Evolutionary conservation across 2,797 vertebrate genomes (phyloP).

Genomic region (Tolypeutes matacus): DNA sequence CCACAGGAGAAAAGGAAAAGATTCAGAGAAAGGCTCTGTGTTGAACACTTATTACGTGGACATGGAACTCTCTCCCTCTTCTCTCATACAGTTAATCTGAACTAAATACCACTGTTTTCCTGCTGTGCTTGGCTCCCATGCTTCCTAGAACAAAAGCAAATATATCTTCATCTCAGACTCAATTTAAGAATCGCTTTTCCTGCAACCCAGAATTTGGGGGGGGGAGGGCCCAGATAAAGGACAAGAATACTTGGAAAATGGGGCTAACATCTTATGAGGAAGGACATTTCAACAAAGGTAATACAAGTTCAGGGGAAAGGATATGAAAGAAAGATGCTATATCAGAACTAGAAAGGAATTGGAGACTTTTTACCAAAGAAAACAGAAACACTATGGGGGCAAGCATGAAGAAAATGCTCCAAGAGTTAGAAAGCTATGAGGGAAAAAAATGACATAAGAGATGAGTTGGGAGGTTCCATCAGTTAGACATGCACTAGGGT

Average conservation of each 20-base stretch:
- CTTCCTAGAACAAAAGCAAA: constrained; percentile 64
- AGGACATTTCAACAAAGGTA: constrained; percentile 52
- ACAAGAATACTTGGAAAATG: neutral
- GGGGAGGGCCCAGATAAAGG: neutral
- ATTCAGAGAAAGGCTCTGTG: constrained; percentile 14
- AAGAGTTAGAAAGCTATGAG: constrained; percentile 67
- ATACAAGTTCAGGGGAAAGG: neutral
- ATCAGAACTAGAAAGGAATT: constrained; percentile 69
- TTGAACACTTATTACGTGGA: neutral
- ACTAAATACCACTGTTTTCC: constrained; percentile 55
- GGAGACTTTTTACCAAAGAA: constrained; percentile 66
- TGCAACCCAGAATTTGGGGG: constrained; percentile 13
- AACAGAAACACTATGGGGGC: constrained; percentile 64
- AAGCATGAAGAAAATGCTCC: constrained; percentile 51
- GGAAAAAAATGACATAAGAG: constrained; percentile 54
- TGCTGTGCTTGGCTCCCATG: neutral
- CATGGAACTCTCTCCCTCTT: constrained; percentile 16
- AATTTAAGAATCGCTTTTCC: constrained; percentile 50
- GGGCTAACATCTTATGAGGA: neutral
- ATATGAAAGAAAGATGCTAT: constrained; percentile 40
- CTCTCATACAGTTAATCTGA: constrained; percentile 46
- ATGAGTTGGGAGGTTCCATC: constrained; percentile 47
- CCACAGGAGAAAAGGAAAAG: constrained; percentile 24
- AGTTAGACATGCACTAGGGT: neutral
- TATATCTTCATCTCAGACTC: constrained; percentile 55